These are phyloP conservation scores for Chaetophractus vellerosus DNA, from an alignment of 2,797 vertebrate species.

Conservation along the genomic window DNA sequence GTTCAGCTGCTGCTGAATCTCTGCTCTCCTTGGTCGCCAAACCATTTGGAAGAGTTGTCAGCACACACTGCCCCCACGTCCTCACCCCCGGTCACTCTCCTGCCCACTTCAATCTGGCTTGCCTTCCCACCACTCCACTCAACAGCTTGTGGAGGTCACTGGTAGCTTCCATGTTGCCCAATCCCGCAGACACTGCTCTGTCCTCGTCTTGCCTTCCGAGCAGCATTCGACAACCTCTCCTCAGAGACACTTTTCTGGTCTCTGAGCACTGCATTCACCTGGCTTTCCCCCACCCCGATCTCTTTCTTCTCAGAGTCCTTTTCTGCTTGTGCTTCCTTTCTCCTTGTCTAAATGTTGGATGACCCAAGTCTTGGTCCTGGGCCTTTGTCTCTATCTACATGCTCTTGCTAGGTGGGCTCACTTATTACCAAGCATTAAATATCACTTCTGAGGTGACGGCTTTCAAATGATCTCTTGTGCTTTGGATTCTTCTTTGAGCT, in stretches of 20 bases:
- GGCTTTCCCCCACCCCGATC: not conserved
- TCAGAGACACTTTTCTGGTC: not conserved
- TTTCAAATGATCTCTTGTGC: not conserved
- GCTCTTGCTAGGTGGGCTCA: not conserved
- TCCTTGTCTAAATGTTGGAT: not conserved
- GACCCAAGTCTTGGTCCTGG: not conserved
- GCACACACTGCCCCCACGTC: not conserved
- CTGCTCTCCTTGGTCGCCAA: not conserved
- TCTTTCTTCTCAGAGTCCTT: not conserved
- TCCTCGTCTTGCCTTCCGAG: not conserved
- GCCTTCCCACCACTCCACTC: not conserved
- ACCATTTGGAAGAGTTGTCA: not conserved
- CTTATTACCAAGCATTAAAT: not conserved
- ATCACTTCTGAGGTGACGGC: rapidly evolving
- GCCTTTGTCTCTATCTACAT: not conserved
- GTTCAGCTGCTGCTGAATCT: not conserved
- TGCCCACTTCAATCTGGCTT: not conserved
- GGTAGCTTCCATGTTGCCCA: not conserved
- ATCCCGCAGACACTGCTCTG: not conserved
- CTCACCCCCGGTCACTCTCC: not conserved
- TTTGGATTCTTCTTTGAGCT: not conserved
- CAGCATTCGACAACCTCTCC: not conserved
- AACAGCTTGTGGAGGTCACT: not conserved
- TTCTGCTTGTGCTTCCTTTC: not conserved
- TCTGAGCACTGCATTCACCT: not conserved